Base-by-base conservation (phyloP, 2,888 invertebrate species). In the Drosophila subquinaria region DNA sequence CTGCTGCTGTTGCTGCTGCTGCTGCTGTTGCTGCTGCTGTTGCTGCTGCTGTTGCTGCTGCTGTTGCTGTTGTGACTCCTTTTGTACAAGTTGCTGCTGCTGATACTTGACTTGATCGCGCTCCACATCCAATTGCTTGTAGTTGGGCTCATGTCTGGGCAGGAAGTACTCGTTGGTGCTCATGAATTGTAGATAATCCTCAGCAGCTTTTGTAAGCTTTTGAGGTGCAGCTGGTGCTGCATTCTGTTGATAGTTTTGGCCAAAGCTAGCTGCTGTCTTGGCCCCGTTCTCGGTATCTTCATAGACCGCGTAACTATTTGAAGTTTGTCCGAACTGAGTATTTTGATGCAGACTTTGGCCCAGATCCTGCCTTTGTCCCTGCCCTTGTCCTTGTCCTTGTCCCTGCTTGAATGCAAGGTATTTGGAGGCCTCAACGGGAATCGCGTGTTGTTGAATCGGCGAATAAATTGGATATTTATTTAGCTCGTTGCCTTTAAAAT, bases 121-220 rank as follows among this genome's bases (percentile, higher is more conserved):
- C 11, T 89, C 88, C 15, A 74, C 78, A 61, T 92, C 92, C 33
- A 90, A 48, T 45, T 82, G 78, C 40, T 85, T 90, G 63, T 92
- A 92, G 68, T 92, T 91, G 15, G 92, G 92, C 43, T 92, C 90
- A 15, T 78, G 81, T 55, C 90, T 90, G 2, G 92, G 92, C 67
- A 92, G 57, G 63, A 92, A 92, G 65, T 92, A 92, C 11, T 91
- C 92, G 40, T 90, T 91, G 27, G 90, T 90, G 69, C 90, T 88
- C 92, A 92, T 92, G 59, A 92, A 92, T 42, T 90, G 85, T 38
- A 92, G 75, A 74, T 92, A 92, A 36, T 90, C 89, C 68, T 92
- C 90, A 0, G 92, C 92, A 55, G 92, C 91, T 17, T 88, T 87
- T 8, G 88, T 82, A 27, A 73, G 50, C 55, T 81, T 52, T 4